Evolutionary conservation across 2,113 vertebrate genomes (phyloP).

Genomic region (Peromyscus leucopus): DNA sequence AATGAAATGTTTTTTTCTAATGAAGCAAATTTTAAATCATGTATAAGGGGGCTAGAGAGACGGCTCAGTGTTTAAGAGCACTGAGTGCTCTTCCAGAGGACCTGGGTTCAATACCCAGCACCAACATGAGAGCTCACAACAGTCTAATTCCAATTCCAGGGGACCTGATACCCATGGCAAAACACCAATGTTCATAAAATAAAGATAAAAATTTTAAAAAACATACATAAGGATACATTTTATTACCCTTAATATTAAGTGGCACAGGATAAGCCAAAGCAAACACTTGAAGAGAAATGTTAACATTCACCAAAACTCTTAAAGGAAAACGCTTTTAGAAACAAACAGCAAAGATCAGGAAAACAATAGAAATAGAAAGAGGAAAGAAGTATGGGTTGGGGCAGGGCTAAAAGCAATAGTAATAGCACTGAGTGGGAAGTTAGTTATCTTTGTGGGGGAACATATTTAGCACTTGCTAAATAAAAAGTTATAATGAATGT

Average conservation of each 20-base stretch:
- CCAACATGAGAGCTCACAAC: no score
- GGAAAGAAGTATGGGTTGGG: not conserved
- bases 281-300: constrained; percentile 16
- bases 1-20: constrained; percentile 50
- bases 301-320: not conserved
- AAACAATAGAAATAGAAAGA: not conserved
- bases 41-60: not conserved
- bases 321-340: not conserved
- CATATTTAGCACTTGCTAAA: constrained; percentile 12
- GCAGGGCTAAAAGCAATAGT: not conserved
- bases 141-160: no score
- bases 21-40: constrained; percentile 38
- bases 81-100: no score
- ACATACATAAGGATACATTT: not conserved
- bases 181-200: no score
- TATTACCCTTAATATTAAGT: constrained; percentile 7
- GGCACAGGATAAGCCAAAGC: not conserved
- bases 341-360: constrained; percentile 7
- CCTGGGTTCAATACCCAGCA: no score
- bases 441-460: not conserved
- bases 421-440: not conserved
- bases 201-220: no score
- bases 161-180: no score
- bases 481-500: not conserved
- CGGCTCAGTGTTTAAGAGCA: no score